Evolutionary conservation across 2,888 invertebrate species (phyloP).

Genomic region (Xylophagus ater): DNA sequence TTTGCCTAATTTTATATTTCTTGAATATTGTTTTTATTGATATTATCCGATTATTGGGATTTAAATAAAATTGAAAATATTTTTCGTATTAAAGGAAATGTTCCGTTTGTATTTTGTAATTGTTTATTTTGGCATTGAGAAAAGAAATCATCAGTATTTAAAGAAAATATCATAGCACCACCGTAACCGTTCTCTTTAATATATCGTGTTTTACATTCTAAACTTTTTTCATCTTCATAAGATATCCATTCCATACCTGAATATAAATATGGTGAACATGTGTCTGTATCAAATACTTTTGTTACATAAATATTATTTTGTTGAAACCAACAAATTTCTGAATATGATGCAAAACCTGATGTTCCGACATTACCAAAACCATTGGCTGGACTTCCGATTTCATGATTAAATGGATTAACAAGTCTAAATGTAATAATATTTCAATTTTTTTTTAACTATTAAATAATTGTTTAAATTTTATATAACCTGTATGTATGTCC

Average conservation of each 20-base stretch:
- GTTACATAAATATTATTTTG: conserved; percentile 41
- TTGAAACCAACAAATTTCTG: conserved; percentile 57
- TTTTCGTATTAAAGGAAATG: conserved; percentile 28
- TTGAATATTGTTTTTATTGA: conserved; percentile 1
- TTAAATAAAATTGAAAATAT: conserved; percentile 21
- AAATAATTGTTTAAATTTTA: conserved; percentile 1
- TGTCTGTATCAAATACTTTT: conserved; percentile 52
- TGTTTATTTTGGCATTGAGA: conserved; percentile 41
- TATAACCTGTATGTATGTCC: conserved; percentile 64
- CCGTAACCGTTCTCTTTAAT: conserved; percentile 52
- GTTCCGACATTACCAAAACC: conserved; percentile 57
- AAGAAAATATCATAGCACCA: conserved; percentile 74
- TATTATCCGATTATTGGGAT: too few relatives aligned
- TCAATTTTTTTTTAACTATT: background rate
- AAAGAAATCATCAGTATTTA: conserved; percentile 68
- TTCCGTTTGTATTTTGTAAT: conserved; percentile 10
- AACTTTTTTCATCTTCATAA: conserved; percentile 62
- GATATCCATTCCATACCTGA: conserved; percentile 68
- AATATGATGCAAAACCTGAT: conserved; percentile 60
- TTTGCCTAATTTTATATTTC: background rate
- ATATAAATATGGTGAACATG: conserved; percentile 67
- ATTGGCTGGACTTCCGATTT: conserved; percentile 57
- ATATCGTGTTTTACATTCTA: conserved; percentile 54
- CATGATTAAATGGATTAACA: conserved; percentile 53
- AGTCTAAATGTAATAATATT: conserved; percentile 39